These are phyloP conservation scores for Danionella dracula DNA, from an alignment of 2,797 vertebrate genomes.

Conservation along the genomic window DNA sequence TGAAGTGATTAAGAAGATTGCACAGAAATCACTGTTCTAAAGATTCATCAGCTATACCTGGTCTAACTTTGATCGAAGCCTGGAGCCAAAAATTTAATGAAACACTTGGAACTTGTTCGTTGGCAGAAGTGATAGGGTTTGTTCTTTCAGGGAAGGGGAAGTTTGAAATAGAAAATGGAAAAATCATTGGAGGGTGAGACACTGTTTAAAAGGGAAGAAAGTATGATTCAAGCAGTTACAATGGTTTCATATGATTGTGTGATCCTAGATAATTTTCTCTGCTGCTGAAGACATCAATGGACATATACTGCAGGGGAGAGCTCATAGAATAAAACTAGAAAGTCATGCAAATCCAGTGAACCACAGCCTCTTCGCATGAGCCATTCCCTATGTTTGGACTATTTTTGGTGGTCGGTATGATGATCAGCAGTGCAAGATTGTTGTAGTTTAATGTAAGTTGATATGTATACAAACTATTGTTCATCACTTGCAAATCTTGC, in stretches of 20 bases:
- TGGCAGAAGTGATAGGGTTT: conserved; percentile 22
- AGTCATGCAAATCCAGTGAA: background rate
- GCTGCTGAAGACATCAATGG: conserved; percentile 25
- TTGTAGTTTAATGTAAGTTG: too few species aligned
- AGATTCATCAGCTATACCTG: conserved; percentile 34
- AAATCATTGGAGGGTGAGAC: conserved; percentile 2
- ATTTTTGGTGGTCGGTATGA: background rate
- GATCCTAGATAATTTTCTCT: conserved; percentile 28
- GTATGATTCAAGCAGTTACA: conserved; percentile 19
- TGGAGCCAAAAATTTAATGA: conserved; percentile 40
- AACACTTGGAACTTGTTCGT: conserved; percentile 30
- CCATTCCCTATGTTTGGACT: background rate
- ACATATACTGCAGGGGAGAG: conserved; percentile 23
- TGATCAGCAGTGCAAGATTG: background rate
- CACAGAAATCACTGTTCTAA: conserved; percentile 6
- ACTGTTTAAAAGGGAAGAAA: conserved; percentile 9
- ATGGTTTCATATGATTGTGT: conserved; percentile 2
- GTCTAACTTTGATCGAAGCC: conserved; percentile 20
- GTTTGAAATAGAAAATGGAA: conserved; percentile 20
- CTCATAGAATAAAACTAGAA: conserved; percentile 2
- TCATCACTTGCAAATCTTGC: too few species aligned
- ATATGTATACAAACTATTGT: too few species aligned
- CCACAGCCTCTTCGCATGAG: background rate
- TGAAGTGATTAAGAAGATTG: conserved; percentile 10
- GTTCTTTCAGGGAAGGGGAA: conserved; percentile 14